phyloP scores from a whole-genome alignment of 2,888 invertebrate genomes.

The Sericinus montela region DNA sequence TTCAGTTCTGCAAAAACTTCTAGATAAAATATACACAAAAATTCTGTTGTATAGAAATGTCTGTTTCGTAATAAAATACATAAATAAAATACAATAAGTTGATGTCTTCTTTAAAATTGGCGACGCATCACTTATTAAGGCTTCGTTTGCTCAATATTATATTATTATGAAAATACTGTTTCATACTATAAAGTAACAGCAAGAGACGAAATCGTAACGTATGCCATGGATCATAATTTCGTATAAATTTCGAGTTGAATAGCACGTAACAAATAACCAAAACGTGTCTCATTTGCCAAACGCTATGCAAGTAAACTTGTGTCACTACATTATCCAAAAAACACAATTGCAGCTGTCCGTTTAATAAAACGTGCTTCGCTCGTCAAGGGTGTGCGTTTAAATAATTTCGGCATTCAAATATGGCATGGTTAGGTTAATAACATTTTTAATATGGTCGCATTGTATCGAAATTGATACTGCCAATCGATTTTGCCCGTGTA shows the following conservation, averaged over 20 bases:
- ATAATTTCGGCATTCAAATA: neutral
- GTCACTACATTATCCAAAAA: neutral
- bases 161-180: neutral
- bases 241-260: neutral
- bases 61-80: too few relatives aligned
- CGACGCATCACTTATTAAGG: neutral
- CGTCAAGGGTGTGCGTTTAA: constrained; percentile 6
- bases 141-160: neutral
- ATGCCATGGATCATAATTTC: constrained; percentile 13
- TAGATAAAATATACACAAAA: too few relatives aligned
- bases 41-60: too few relatives aligned
- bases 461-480: too few relatives aligned
- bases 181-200: constrained; percentile 19
- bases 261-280: constrained; percentile 12
- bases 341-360: neutral
- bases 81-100: neutral
- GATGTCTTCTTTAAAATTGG: too few relatives aligned
- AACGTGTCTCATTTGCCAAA: constrained; percentile 11
- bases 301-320: neutral
- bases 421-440: neutral
- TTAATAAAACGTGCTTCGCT: neutral
- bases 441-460: neutral
- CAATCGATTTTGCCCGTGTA: too few relatives aligned
- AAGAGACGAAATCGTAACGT: constrained; percentile 8
- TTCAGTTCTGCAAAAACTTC: too few relatives aligned